Evolutionary conservation across 1,140 invertebrate genomes (phyloP).

Genomic region (Varroa destructor): DNA sequence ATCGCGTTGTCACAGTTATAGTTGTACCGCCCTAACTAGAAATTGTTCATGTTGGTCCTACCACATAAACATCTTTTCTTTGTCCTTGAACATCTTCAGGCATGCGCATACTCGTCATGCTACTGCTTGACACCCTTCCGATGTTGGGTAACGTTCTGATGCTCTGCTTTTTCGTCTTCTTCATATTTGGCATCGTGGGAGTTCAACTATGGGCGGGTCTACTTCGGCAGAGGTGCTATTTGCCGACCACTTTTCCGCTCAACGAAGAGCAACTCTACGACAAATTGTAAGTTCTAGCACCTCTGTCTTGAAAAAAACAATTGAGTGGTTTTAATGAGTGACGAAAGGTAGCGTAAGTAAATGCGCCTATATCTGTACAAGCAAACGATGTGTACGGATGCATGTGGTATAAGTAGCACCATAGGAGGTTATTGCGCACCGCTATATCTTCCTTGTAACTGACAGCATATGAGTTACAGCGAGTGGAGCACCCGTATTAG

Average conservation of each 20-base stretch:
- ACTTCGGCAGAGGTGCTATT: constrained; percentile 77
- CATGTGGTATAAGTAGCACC: too few relatives aligned
- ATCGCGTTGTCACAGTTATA: too few relatives aligned
- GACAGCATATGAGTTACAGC: too few relatives aligned
- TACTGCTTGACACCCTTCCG: constrained; percentile 93
- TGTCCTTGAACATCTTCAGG: constrained; percentile 49
- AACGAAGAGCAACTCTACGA: constrained; percentile 32
- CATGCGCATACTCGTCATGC: constrained; percentile 95
- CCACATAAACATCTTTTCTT: too few relatives aligned
- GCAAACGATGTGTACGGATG: not conserved
- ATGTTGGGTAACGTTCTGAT: constrained; percentile 97
- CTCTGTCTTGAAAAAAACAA: not conserved
- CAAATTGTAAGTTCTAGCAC: constrained; percentile 11
- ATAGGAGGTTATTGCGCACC: too few relatives aligned
- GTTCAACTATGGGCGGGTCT: constrained; percentile 98
- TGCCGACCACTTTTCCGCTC: constrained; percentile 39
- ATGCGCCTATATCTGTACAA: not conserved
- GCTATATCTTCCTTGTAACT: too few relatives aligned
- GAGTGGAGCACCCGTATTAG: too few relatives aligned
- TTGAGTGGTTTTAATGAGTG: not conserved
- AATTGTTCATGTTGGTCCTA: too few relatives aligned
- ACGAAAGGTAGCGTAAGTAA: not conserved
- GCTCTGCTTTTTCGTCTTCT: constrained; percentile 99
- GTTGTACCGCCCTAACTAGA: too few relatives aligned
- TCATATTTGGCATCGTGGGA: constrained; percentile 98